Percentiles rank a stretch among this genome's conserved stretches.
These are phyloP conservation scores for Todiramphus saurophagus DNA, from an alignment of 2,113 vertebrate species.

Conservation along the genomic window DNA sequence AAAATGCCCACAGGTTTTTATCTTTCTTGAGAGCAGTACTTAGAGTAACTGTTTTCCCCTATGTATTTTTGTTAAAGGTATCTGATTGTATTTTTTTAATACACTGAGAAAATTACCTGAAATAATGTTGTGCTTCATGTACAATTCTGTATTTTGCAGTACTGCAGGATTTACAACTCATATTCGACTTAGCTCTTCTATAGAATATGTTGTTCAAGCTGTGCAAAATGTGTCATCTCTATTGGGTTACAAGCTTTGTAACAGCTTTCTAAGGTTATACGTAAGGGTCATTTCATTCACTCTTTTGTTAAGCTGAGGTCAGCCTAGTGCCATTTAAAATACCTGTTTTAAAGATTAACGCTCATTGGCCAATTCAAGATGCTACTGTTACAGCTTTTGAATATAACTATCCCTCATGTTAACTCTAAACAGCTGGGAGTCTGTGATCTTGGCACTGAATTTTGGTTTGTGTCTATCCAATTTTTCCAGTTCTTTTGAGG, in stretches of 20 bases:
- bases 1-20: neutral
- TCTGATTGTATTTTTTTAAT: neutral
- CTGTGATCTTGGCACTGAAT: neutral
- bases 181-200: neutral
- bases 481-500: neutral
- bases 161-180: neutral
- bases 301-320: neutral
- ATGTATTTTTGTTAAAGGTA: neutral
- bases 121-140: neutral
- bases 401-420: neutral
- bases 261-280: neutral
- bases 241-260: neutral
- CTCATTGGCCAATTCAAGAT: neutral
- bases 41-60: neutral
- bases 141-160: neutral
- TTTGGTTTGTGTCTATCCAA: neutral
- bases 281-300: neutral
- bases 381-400: neutral
- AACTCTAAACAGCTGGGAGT: neutral
- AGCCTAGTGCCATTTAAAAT: neutral
- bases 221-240: neutral
- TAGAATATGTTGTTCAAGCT: neutral
- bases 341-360: neutral
- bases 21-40: neutral
- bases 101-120: neutral